Evolutionary conservation across 2,113 vertebrate species (phyloP).

Genomic region (Channa maculata): DNA sequence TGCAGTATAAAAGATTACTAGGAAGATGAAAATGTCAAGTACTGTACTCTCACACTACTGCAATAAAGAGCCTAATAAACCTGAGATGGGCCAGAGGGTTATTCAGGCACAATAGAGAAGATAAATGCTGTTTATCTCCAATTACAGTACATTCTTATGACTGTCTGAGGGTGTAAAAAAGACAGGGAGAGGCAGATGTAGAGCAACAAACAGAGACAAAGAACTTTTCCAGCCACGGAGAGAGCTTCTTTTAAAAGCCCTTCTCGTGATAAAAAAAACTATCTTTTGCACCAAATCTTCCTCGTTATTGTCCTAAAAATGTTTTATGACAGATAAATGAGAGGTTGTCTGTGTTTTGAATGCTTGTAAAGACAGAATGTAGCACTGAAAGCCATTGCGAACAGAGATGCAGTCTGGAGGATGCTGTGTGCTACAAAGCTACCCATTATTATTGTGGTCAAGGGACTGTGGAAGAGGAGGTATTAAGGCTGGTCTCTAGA

Average conservation of each 20-base stretch:
- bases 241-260: constrained; percentile 20
- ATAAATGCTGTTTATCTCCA: constrained; percentile 78
- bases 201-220: constrained; percentile 50
- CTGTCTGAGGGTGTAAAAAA: constrained; percentile 46
- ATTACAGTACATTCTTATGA: constrained; percentile 66
- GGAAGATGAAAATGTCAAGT: constrained; percentile 78
- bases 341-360: constrained; percentile 50
- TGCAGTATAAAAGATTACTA: constrained; percentile 75
- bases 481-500: constrained; percentile 71
- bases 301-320: constrained; percentile 41
- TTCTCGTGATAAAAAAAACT: constrained; percentile 30
- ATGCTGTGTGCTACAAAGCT: constrained; percentile 60
- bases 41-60: constrained; percentile 67
- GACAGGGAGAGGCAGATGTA: constrained; percentile 37
- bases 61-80: constrained; percentile 79
- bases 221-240: constrained; percentile 15
- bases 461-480: constrained; percentile 76
- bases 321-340: constrained; percentile 45
- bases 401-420: constrained; percentile 54
- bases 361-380: constrained; percentile 9
- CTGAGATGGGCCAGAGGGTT: constrained; percentile 69
- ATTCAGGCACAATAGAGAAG: constrained; percentile 73
- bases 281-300: constrained; percentile 36
- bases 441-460: constrained; percentile 76
- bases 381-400: constrained; percentile 57